Percentiles rank a stretch among this genome's conserved stretches.
phyloP scores from a whole-genome alignment of 2,797 vertebrate species.

The Melanotaenia nigrans region DNA sequence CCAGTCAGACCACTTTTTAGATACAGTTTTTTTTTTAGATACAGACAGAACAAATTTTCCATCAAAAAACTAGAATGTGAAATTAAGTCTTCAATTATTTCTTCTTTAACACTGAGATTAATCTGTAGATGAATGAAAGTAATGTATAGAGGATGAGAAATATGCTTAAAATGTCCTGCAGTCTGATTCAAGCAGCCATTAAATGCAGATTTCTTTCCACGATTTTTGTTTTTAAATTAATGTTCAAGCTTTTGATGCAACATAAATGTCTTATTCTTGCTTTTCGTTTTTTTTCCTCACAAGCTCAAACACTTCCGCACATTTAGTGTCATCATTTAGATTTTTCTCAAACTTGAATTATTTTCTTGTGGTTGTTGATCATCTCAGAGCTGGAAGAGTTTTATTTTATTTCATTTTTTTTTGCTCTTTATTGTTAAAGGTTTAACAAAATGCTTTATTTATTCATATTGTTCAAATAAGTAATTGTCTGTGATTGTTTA shows the following conservation, averaged over 20 bases:
- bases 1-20: conserved; percentile 15
- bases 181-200: conserved; percentile 72
- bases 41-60: not conserved
- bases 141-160: conserved; percentile 48
- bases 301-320: conserved; percentile 12
- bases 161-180: conserved; percentile 66
- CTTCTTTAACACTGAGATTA: conserved; percentile 61
- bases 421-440: conserved; percentile 9
- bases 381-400: conserved; percentile 35
- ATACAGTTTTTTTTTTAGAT: not conserved
- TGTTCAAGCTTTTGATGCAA: conserved; percentile 19
- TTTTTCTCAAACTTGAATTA: conserved; percentile 51
- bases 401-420: conserved; percentile 15
- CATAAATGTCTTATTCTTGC: conserved; percentile 20
- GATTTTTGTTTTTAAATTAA: conserved; percentile 10
- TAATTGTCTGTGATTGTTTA: conserved; percentile 34
- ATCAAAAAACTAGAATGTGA: conserved; percentile 71
- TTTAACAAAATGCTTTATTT: conserved; percentile 48
- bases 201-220: conserved; percentile 46
- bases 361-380: conserved; percentile 20
- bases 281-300: conserved; percentile 57
- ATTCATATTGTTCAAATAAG: conserved; percentile 51
- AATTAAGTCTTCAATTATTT: conserved; percentile 35
- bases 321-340: conserved; percentile 35
- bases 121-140: conserved; percentile 44